Evolutionary conservation across 2,113 vertebrate species (phyloP), one percentile per base, ranked within the genome.

Genomic region (Hemiscyllium ocellatum): DNA sequence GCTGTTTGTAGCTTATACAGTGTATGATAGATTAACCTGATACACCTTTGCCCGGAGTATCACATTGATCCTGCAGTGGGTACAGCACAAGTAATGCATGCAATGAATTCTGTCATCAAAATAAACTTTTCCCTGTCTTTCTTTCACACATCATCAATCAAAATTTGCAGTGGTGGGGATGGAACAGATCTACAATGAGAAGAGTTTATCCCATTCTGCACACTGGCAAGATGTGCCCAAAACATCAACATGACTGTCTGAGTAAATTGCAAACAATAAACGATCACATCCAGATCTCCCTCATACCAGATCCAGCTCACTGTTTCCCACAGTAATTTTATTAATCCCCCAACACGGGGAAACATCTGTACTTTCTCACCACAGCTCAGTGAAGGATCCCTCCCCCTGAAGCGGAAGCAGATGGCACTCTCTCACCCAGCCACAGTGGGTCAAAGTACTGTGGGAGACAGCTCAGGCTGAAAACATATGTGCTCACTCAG

Each of bases 321-420:
- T 42, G 33, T 7, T 33, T n/a, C 56, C 61, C 52, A 61, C 15
- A 90, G 29, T 61, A 17, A 29, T 91, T 3, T 37, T 37, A 66
- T 68, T 93, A 93, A 66, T 22, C 61, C 61, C 56, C n/a, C 89
- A 56, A 90, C 29, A 22, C 17, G 66, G 29, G 17, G 33, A 93
- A 68, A 66, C 61, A 93, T 93, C 89, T 93, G 61, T 22, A 93
- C 61, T 93, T 66, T n/a, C 89, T 90, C 89, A 93, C 17, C 89
- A 93, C 33, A n/a, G 26, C 61, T 90, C 52, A 33, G 52, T 33
- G 52, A 66, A 66, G 29, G 5, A 87, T 66, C 6, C n/a, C 29
- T 33, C 29, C 29, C 12, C 61, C 89, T 56, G 33, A 93, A 93
- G 89, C 33, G n/a, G 89, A 93, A 87, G 85, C 85, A 87, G 85